Conservation (phyloP, 2,888 invertebrate species). For the Drosophila gaucha region DNA sequence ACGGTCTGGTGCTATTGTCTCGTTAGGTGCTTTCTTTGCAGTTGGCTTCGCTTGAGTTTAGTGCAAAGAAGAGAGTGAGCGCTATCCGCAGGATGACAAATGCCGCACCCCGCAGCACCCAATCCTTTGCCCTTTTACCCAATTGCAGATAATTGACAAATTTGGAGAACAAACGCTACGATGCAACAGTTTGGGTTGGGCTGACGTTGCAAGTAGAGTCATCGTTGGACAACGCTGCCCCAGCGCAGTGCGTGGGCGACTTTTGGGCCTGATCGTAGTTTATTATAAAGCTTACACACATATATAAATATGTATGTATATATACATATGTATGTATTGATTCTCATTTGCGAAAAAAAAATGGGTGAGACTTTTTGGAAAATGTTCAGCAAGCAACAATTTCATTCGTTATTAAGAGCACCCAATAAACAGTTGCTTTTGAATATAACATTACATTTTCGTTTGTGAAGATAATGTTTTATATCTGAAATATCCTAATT, state of each 20-base stretch:
- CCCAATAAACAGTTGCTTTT: too few species aligned
- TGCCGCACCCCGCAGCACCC: constrained; percentile 16
- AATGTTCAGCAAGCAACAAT: too few species aligned
- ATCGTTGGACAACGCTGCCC: constrained; percentile 44
- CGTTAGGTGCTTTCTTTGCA: constrained; percentile 42
- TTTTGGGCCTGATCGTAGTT: constrained; percentile 60
- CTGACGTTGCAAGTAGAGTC: constrained; percentile 18
- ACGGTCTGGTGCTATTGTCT: constrained; percentile 37
- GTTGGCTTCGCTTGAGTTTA: constrained; percentile 40
- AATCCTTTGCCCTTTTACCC: constrained; percentile 20
- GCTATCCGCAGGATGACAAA: constrained; percentile 40
- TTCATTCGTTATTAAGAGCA: too few species aligned
- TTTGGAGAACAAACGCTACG: constrained; percentile 53
- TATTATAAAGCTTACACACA: constrained; percentile 52
- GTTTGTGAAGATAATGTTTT: too few species aligned
- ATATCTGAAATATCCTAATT: too few species aligned
- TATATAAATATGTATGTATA: constrained; percentile 3
- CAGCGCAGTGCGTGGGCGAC: constrained; percentile 63
- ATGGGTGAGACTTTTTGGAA: not conserved
- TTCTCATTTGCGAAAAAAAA: constrained; percentile 7
- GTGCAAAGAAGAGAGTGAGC: constrained; percentile 19
- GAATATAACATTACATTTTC: too few species aligned
- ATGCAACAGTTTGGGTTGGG: constrained; percentile 36
- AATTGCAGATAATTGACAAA: constrained; percentile 39
- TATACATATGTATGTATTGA: not conserved